Conservation (phyloP, 2,888 invertebrate species). For the Cremastobaeus sp. region DNA sequence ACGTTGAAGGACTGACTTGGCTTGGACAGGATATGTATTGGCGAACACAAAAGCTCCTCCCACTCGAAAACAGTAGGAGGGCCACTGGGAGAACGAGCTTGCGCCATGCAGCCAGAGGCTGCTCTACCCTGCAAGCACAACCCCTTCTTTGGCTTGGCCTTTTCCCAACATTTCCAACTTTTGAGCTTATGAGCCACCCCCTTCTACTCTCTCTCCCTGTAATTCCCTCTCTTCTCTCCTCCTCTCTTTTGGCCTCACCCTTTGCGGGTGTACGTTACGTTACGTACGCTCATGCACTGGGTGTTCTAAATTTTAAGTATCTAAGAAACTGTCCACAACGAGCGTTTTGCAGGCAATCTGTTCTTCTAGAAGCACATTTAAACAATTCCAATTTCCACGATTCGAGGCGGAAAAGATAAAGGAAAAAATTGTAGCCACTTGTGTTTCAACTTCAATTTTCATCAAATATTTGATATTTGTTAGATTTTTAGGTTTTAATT, state of each 20-base stretch:
- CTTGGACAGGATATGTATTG: constrained; percentile 73
- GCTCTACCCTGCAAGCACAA: constrained; percentile 67
- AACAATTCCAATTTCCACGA: too few relatives aligned
- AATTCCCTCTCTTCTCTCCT: constrained; percentile 34
- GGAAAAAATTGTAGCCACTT: too few relatives aligned
- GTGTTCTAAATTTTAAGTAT: constrained; percentile 27
- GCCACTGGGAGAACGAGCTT: constrained; percentile 70
- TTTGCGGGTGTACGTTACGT: constrained; percentile 23
- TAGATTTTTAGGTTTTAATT: too few relatives aligned
- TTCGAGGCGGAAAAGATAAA: too few relatives aligned
- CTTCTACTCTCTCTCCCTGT: constrained; percentile 36
- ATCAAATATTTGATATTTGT: too few relatives aligned
- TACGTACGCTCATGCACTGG: constrained; percentile 32
- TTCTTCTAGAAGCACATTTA: too few relatives aligned
- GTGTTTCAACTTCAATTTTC: too few relatives aligned
- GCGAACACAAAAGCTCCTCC: constrained; percentile 74
- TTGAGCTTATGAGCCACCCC: constrained; percentile 48
- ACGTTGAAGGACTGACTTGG: constrained; percentile 74
- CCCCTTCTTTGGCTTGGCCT: constrained; percentile 69
- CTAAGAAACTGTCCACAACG: too few relatives aligned
- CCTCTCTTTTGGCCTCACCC: constrained; percentile 1
- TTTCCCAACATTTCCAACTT: constrained; percentile 70
- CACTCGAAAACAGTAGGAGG: constrained; percentile 71
- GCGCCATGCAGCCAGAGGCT: constrained; percentile 66
- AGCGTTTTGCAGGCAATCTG: too few relatives aligned